These are phyloP conservation scores for Elephas maximus DNA, from an alignment of 2,113 vertebrate genomes.

Conservation along the genomic window DNA sequence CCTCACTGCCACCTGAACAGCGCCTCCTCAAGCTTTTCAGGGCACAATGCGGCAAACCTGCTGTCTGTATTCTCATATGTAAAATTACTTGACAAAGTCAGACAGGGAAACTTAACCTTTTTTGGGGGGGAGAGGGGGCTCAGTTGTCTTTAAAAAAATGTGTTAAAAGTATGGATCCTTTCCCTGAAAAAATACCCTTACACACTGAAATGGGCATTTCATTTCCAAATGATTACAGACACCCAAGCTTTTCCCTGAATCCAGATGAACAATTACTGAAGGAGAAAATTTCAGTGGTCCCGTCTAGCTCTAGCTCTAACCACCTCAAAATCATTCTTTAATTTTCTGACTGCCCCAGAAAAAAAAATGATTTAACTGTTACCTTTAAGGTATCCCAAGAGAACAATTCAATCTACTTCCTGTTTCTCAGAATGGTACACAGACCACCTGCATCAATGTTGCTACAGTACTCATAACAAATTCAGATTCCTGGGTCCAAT, in stretches of 20 bases:
- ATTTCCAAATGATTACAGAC: background rate
- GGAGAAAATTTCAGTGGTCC: background rate
- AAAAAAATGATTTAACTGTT: background rate
- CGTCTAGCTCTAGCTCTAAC: background rate
- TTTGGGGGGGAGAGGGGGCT: too few relatives aligned
- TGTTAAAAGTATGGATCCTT: background rate
- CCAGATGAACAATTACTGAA: background rate
- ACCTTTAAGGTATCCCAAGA: background rate
- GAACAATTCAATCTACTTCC: background rate
- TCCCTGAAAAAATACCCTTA: background rate
- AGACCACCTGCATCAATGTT: background rate
- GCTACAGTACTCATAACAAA: background rate
- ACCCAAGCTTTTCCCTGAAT: background rate
- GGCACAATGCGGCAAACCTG: background rate
- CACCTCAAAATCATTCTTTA: background rate
- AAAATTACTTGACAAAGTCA: background rate
- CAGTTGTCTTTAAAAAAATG: background rate
- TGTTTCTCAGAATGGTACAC: background rate
- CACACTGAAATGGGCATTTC: background rate
- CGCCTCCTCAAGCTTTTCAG: background rate
- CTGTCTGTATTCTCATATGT: background rate
- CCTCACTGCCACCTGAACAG: background rate
- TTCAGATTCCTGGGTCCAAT: background rate
- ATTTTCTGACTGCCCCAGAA: background rate
- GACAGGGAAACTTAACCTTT: background rate